Evolutionary conservation across 2,888 invertebrate genomes (phyloP), one percentile per base, ranked within the genome.

Genomic region (Epiperipatus broadwayi): DNA sequence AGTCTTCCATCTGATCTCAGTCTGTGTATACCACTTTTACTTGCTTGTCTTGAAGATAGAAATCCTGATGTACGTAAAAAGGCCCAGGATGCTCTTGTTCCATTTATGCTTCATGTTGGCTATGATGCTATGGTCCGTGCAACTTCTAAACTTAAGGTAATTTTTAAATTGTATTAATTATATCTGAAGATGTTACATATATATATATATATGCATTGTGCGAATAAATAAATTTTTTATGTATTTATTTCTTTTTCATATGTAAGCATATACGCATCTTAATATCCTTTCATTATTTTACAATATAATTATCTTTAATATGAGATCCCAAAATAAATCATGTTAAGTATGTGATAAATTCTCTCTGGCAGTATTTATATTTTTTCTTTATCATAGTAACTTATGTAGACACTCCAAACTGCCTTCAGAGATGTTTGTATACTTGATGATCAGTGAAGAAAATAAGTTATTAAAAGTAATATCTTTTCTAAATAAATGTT

Each of bases 71-170:
- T 93, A 3, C 68, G 91, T 8, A 85, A 84, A 55, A 80, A 78
- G 51, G 77, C 87, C 2, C 75, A 76, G 39, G 89, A 89, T 54
- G 80, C 84, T 29, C 73, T 89, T 25, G 61, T 87, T 30, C 87
- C 87, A 3, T 72, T 85, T 50, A 91, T 91, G 89, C 72, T 87
- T 45, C 89, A 89, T 55, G 64, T 84, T 5, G 81, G 89, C 1
- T 87, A 75, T 43, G 79, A 79, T 36, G 50, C 66, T 7, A 78
- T 84, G 76, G 63, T 68, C 40, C 73, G 75, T 46, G 75, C 74
- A 43, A 67, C 75, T 1, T 75, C 76, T 44, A 81, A 79, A 55
- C 57, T 83, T 4, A 81, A 83, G 70, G 77, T 77, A 52, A 39
- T 44, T 35, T n/a, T n/a, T n/a, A 4, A 20, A 12, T n/a, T 28